Conservation (phyloP, 2,797 vertebrate genomes). For the Triplophysa bombifrons region DNA sequence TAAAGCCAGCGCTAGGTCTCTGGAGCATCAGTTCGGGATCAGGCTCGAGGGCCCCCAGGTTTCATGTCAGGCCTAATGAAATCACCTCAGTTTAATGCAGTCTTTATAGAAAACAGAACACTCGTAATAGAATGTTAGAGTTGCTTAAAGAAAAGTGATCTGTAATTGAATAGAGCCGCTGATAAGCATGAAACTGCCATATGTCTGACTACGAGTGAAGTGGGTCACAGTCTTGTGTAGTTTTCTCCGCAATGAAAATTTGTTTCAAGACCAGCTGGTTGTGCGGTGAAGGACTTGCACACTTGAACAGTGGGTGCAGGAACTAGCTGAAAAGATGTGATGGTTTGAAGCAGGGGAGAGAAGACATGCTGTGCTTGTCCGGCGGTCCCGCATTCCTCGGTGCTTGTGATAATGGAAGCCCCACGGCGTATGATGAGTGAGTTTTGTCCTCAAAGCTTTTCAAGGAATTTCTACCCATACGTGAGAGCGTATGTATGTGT, state of each 20-base stretch:
- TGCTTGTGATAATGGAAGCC: conserved; percentile 48
- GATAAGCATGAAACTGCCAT: conserved; percentile 45
- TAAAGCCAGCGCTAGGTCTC: conserved; percentile 28
- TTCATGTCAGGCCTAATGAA: conserved; percentile 29
- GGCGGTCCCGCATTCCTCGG: conserved; percentile 38
- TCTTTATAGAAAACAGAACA: conserved; percentile 7
- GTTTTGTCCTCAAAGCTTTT: conserved; percentile 37
- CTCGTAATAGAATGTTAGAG: conserved; percentile 39
- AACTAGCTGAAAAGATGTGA: conserved; percentile 32
- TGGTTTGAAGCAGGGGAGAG: conserved; percentile 28
- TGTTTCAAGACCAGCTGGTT: conserved; percentile 50
- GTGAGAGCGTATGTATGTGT: conserved; percentile 5
- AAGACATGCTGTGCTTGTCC: conserved; percentile 27
- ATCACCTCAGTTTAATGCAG: conserved; percentile 34
- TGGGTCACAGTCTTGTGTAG: conserved; percentile 52
- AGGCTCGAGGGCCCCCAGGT: conserved; percentile 7
- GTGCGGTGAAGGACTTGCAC: conserved; percentile 16
- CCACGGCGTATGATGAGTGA: conserved; percentile 38
- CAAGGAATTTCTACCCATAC: conserved; percentile 25
- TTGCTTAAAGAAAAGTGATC: conserved; percentile 31
- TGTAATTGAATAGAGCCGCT: conserved; percentile 39
- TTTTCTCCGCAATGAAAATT: conserved; percentile 49
- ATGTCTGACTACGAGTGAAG: conserved; percentile 44
- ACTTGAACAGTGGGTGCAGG: conserved; percentile 22
- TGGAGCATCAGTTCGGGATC: background rate